A percentile compares a stretch with the other conserved stretches of the same genome.
These are phyloP conservation scores for Limnothrissa miodon DNA, from an alignment of 2,113 vertebrate genomes.

Conservation along the genomic window DNA sequence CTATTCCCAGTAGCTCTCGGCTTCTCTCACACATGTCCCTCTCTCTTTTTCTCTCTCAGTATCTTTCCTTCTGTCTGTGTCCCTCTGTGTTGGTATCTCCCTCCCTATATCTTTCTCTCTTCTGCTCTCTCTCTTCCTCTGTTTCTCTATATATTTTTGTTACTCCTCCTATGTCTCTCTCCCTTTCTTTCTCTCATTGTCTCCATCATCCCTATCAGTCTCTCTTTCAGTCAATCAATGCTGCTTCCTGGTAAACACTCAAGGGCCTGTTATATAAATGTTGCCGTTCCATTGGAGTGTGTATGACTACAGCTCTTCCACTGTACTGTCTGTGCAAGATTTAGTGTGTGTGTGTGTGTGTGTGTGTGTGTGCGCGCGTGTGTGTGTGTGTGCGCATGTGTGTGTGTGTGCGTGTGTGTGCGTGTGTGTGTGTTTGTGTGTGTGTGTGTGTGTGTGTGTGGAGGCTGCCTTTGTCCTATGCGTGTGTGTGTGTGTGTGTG, in stretches of 20 bases:
- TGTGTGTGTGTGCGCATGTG: background rate
- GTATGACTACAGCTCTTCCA: background rate
- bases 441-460: background rate
- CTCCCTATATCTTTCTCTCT: background rate
- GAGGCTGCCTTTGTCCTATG: too few species aligned
- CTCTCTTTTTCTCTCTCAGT: background rate
- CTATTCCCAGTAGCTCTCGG: too few species aligned
- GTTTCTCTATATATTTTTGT: background rate
- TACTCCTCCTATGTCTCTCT: background rate
- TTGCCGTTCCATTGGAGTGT: slow-evolving; percentile 44
- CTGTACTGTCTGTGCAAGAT: background rate
- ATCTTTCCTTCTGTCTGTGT: slow-evolving; percentile 49
- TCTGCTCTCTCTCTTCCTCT: background rate
- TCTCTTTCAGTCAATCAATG: slow-evolving; percentile 57
- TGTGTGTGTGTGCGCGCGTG: background rate
- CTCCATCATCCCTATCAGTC: background rate
- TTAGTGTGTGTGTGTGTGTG: background rate
- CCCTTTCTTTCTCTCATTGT: background rate
- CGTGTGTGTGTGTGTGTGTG: background rate
- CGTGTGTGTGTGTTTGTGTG: background rate
- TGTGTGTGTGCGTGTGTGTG: background rate
- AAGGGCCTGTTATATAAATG: slow-evolving; percentile 62
- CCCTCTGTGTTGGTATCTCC: background rate
- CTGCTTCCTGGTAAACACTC: slow-evolving; percentile 53
- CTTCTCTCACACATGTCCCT: background rate